These are phyloP conservation scores for Myotis yumanensis DNA, from an alignment of 2,113 vertebrate species.

Conservation along the genomic window DNA sequence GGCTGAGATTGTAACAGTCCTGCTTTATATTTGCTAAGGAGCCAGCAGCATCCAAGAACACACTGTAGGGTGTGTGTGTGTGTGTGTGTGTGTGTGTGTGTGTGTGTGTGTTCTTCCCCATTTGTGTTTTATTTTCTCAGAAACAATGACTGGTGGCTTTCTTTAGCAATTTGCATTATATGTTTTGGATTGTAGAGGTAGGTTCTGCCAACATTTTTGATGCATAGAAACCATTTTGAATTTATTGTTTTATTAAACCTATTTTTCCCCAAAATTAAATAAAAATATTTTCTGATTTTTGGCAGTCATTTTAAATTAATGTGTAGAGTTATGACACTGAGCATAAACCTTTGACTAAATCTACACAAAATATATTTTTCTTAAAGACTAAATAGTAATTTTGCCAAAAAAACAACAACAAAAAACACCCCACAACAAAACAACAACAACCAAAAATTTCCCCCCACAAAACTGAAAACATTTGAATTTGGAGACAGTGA, in stretches of 20 bases:
- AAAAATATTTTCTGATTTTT: conserved; percentile 1
- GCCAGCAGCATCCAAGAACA: neutral
- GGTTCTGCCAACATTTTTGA: conserved; percentile 24
- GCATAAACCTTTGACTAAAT: neutral
- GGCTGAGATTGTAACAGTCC: neutral
- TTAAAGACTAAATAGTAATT: conserved; percentile 25
- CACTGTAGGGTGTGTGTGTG: neutral
- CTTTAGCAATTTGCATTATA: conserved; percentile 42
- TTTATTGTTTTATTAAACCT: conserved; percentile 26
- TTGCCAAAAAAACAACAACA: too few relatives aligned
- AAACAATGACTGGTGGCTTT: conserved; percentile 31
- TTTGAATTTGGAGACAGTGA: conserved; percentile 52
- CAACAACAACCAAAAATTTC: too few relatives aligned
- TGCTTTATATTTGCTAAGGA: neutral
- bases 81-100: neutral
- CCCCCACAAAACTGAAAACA: conserved; percentile 16
- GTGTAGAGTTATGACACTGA: neutral
- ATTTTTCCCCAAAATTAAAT: conserved; percentile 6
- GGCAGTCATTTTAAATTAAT: conserved; percentile 36
- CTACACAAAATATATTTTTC: conserved; percentile 30
- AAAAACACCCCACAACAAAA: too few relatives aligned
- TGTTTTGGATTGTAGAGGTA: conserved; percentile 21
- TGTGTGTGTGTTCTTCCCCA: conserved; percentile 7
- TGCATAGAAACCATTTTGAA: conserved; percentile 40
- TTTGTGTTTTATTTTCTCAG: conserved; percentile 51